Evolutionary conservation across 1,140 invertebrate genomes (phyloP), one percentile per base, ranked within the genome.

Genomic region (Papilio glaucus): DNA sequence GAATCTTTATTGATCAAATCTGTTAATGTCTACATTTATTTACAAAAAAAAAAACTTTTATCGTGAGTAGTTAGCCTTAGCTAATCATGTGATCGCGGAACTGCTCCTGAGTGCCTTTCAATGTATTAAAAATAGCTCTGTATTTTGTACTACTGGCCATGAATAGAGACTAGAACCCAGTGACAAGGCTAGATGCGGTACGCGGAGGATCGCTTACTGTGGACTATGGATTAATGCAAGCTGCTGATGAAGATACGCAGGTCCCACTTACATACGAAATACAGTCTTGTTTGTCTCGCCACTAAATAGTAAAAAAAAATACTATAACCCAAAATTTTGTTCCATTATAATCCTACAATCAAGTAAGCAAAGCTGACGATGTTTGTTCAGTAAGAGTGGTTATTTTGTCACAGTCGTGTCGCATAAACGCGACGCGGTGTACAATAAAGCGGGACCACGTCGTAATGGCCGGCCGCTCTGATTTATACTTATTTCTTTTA

Each of bases 401-500:
- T 89, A 89, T 88, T 89, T 88, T 88, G 87, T 85, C 81, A 88
- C 85, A 85, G 86, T 87, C 80, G 78, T 77, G 83, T 86, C 77
- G 74, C 73, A 79, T 79, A 87, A 87, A 90, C 86, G 88, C 88
- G 88, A 88, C 85, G 80, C 85, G 83, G 87, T 74, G 79, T 82
- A 90, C 87, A 90, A 90, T 90, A 90, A 89, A 78, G 82, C 77
- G 76, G 77, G 72, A 73, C 81, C 77, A 79, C 75, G 74, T 78
- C 70, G 83, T 89, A 92, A 92, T 90, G 88, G 88, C 78, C 76
- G 83, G 75, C 89, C 79, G 78, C 77, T 85, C 84, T 88, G 88
- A 92, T 90, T 92, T 92, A 92, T 89, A 86, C 85, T 84, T 85
- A 89, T 90, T 92, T 86, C 86, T 90, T 91, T 90, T 89, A 89